Percentiles rank a stretch among this genome's conserved stretches.
Conservation (phyloP, 2,797 vertebrate species). For the Xiphophorus birchmanni region DNA sequence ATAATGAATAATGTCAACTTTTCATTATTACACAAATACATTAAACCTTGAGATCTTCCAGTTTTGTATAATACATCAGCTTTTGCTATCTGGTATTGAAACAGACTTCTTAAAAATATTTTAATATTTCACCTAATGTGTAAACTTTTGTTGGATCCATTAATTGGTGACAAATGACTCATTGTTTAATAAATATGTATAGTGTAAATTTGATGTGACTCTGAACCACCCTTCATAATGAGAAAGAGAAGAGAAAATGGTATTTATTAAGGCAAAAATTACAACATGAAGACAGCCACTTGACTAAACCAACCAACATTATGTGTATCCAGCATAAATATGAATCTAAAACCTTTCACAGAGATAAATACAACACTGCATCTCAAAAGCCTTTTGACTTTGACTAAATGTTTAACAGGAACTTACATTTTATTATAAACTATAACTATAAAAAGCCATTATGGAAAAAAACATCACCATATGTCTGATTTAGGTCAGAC, state of each 20-base stretch:
- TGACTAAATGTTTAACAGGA: not conserved
- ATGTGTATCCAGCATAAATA: too few species aligned
- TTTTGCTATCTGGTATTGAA: too few species aligned
- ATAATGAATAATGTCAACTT: not conserved
- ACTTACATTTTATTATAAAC: not conserved
- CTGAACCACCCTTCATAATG: not conserved
- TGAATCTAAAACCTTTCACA: not conserved
- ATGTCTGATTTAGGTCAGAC: not conserved
- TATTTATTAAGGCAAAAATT: not conserved
- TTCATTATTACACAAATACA: not conserved
- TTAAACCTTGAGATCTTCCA: not conserved
- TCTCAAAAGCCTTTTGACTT: not conserved
- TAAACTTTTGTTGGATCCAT: too few species aligned
- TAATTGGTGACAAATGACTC: not conserved
- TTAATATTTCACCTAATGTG: too few species aligned
- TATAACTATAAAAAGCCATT: not conserved
- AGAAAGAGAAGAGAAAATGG: not conserved
- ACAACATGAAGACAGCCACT: not conserved
- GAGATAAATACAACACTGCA: not conserved
- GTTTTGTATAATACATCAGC: not conserved
- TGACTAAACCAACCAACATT: not conserved
- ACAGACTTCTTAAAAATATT: too few species aligned
- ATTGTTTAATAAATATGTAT: not conserved
- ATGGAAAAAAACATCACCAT: not conserved
- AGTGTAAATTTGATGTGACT: not conserved